Percentiles rank a stretch among this genome's conserved stretches.
Conservation (phyloP, 2,113 vertebrate species). For the Malurus alboscapulatus region DNA sequence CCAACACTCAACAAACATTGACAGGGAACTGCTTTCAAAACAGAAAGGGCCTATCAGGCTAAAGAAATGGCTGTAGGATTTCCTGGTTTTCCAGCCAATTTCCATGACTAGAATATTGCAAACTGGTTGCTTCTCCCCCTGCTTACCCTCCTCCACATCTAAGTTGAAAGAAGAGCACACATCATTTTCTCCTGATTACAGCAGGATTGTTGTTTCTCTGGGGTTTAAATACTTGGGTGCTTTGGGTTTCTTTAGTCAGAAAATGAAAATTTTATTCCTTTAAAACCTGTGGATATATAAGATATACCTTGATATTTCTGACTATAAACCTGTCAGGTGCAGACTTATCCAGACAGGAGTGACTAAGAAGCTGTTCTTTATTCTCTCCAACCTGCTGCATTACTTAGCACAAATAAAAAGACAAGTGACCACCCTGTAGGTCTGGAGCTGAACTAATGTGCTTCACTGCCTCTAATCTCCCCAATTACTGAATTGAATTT, state of each 20-base stretch:
- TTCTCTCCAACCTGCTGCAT: neutral
- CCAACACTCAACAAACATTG: neutral
- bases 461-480: neutral
- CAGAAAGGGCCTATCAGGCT: neutral
- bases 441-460: conserved; percentile 1
- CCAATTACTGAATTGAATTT: conserved; percentile 14
- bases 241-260: neutral
- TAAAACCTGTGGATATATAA: neutral
- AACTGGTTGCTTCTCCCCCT: neutral
- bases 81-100: neutral
- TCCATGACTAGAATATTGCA: neutral
- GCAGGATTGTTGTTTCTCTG: neutral
- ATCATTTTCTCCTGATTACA: neutral
- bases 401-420: neutral
- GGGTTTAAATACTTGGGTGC: neutral
- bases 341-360: neutral
- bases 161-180: neutral
- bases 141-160: neutral
- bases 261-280: neutral
- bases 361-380: neutral
- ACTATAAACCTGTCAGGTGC: neutral
- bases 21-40: neutral
- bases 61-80: neutral
- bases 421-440: neutral
- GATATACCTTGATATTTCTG: neutral